Evolutionary conservation across 1,140 invertebrate genomes (phyloP), one percentile per base, ranked within the genome.

Genomic region (Tetraneura akinire): DNA sequence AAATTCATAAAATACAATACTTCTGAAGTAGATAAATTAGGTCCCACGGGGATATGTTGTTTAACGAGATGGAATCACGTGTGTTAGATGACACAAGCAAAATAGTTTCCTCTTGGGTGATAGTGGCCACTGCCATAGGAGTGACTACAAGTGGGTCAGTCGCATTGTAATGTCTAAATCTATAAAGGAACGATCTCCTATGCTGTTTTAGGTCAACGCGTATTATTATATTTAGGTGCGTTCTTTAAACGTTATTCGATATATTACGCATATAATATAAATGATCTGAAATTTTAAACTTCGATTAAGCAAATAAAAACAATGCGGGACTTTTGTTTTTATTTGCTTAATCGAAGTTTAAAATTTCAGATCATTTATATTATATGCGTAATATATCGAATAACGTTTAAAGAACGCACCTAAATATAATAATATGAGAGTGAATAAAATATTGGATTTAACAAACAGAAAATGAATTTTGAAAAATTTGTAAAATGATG

Each of bases 131-230:
- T n/a, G 37, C 18, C 6, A 14, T 64, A 47, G 42, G 3, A 51
- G 23, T 14, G 16, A 16, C 66, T 70, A 11, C 21, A 71, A 49
- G 68, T 71, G 47, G 68, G 68, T 71, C 68, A 68, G 21, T 32
- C 23, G 42, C n/a, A 51, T n/a, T 23, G 23, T 16, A 71, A 71
- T 26, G n/a, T 71, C 47, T 49, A 51, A 71, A 71, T 26, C 18
- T 71, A 23, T 49, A 51, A 51, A 71, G 45, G 47, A n/a, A 71
- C 47, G 47, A 71, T 71, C 68, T 49, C 68, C 47, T 16, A 14
- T 16, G 47, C 21, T 10, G 47, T 51, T 71, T 71, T 49, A 71
- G 68, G 68, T 71, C 47, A 71, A 16, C 23, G 14, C 23, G 21
- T 14, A 8, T 37, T 37, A 37, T 37, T 37, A 37, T 37, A 37